A percentile compares a stretch with the other conserved stretches of the same genome.
Evolutionary conservation across 2,113 vertebrate species (phyloP).

Genomic region (Corydoras sp.): DNA sequence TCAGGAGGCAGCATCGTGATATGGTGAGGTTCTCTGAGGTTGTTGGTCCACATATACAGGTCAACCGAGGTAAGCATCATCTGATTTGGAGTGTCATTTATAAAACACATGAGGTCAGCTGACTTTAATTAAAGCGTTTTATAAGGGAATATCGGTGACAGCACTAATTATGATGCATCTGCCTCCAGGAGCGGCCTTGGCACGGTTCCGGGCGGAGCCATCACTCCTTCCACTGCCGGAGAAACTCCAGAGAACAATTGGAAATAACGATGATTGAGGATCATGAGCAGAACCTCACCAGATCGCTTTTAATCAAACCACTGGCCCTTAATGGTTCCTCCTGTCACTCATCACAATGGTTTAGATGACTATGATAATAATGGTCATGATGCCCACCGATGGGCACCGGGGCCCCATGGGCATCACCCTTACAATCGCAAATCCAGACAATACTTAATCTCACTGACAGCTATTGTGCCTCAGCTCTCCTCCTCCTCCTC

Average conservation of each 20-base stretch:
- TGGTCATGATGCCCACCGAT: slow-evolving; percentile 35
- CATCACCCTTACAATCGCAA: slow-evolving; percentile 20
- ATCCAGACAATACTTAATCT: slow-evolving; percentile 28
- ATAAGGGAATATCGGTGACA: slow-evolving; percentile 26
- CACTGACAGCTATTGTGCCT: slow-evolving; percentile 20
- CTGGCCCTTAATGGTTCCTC: slow-evolving; percentile 10
- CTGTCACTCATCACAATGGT: slow-evolving; percentile 30
- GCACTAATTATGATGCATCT: slow-evolving; percentile 34
- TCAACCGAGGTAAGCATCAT: no score
- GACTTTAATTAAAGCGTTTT: no score
- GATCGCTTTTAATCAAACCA: slow-evolving; percentile 43
- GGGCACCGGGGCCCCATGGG: slow-evolving; percentile 19
- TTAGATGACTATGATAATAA: slow-evolving; percentile 38
- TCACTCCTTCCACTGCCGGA: not conserved
- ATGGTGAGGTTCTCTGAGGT: no score
- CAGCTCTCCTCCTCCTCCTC: not conserved
- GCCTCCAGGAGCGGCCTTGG: slow-evolving; percentile 37
- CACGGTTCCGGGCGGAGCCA: not conserved
- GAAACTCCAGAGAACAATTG: not conserved
- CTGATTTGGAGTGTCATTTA: no score
- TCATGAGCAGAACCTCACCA: slow-evolving; percentile 18
- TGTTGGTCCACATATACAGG: no score
- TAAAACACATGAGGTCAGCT: no score
- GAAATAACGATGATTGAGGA: slow-evolving; percentile 38
- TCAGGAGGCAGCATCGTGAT: no score